A percentile compares a stretch with the other conserved stretches of the same genome.
These are phyloP conservation scores for Myopa testacea DNA, from an alignment of 2,888 invertebrate genomes.

Conservation along the genomic window DNA sequence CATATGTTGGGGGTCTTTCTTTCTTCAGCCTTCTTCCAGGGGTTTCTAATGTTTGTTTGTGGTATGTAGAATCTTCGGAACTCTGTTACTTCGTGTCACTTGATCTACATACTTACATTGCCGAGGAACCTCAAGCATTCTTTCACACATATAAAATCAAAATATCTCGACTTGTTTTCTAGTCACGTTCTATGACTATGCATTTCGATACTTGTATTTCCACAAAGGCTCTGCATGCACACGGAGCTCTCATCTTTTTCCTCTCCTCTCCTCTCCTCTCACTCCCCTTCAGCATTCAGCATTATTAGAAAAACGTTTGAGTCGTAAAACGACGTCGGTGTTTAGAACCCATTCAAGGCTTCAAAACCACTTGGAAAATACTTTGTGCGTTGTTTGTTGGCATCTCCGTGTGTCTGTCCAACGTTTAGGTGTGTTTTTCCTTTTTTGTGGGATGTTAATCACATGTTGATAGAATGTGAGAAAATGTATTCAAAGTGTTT, in stretches of 20 bases:
- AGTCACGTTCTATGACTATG: slow-evolving; percentile 8
- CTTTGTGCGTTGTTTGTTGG: background rate
- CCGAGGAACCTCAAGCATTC: background rate
- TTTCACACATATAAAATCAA: background rate
- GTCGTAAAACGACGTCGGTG: background rate
- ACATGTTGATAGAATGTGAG: slow-evolving; percentile 29
- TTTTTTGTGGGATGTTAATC: slow-evolving; percentile 37
- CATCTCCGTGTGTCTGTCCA: background rate
- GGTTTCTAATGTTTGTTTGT: slow-evolving; percentile 13
- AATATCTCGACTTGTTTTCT: slow-evolving; percentile 8
- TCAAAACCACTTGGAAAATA: slow-evolving; percentile 7
- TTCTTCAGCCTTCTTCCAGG: background rate
- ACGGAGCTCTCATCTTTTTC: background rate
- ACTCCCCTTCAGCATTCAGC: background rate
- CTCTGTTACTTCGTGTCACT: background rate
- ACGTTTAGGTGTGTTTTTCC: slow-evolving; percentile 16
- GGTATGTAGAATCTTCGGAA: background rate
- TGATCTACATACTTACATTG: background rate
- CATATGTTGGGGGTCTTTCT: background rate
- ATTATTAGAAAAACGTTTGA: slow-evolving; percentile 1
- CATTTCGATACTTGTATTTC: background rate
- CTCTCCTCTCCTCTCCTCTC: background rate
- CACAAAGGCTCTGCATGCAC: slow-evolving; percentile 13
- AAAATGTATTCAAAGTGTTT: background rate
- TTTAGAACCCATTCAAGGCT: slow-evolving; percentile 11